phyloP scores from a whole-genome alignment of 2,797 vertebrate species.

The Mormyrops boulengeri region DNA sequence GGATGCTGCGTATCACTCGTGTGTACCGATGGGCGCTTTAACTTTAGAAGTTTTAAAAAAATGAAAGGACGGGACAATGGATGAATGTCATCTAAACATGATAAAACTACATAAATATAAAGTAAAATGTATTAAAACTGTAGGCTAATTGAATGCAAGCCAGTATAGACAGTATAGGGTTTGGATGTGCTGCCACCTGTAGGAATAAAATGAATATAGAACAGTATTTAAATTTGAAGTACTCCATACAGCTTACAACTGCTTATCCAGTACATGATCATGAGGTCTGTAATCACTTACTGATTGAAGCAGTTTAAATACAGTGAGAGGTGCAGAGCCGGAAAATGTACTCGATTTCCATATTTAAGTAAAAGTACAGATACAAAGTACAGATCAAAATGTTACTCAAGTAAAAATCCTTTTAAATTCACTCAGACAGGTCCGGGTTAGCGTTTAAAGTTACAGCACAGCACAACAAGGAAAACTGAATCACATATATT shows the following conservation, averaged over 20 bases:
- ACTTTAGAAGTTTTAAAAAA: not conserved
- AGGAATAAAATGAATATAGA: not conserved
- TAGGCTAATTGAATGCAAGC: not conserved
- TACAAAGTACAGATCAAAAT: not conserved
- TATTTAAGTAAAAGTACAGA: not conserved
- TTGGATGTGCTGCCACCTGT: conserved; percentile 16
- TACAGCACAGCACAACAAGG: not conserved
- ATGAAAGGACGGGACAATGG: not conserved
- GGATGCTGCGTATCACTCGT: not conserved
- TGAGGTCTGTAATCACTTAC: not conserved
- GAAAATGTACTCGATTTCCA: not conserved
- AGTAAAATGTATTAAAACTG: not conserved
- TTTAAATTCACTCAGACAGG: not conserved
- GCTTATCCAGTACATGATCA: not conserved
- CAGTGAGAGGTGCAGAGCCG: not conserved
- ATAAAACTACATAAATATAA: not conserved
- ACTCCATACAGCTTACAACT: too few relatives aligned
- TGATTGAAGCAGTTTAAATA: not conserved
- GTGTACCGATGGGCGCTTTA: not conserved
- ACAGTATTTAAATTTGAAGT: not conserved
- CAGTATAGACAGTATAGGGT: not conserved
- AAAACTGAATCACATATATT: not conserved
- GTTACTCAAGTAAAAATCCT: not conserved
- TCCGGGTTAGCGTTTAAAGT: not conserved
- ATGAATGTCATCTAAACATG: not conserved